phyloP scores from a whole-genome alignment of 1,140 invertebrate genomes.

The Drosophila fuyamai region DNA sequence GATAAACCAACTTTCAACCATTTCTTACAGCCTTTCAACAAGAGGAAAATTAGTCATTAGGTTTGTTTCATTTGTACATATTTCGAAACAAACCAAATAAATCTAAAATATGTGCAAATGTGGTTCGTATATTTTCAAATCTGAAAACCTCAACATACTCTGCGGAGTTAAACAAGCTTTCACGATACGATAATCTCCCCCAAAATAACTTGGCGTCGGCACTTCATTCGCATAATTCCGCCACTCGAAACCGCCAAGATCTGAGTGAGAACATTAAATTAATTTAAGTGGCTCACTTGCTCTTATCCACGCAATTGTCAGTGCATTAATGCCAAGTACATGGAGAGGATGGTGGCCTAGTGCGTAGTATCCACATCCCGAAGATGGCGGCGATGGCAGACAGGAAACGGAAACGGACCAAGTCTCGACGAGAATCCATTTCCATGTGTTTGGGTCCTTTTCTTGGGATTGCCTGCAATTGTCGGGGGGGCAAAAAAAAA shows the following conservation, averaged over 20 bases:
- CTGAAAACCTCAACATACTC: not conserved
- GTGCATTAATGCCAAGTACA: conserved; percentile 64
- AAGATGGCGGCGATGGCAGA: conserved; percentile 14
- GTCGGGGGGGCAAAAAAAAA: conserved; percentile 24
- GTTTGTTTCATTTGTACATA: no score
- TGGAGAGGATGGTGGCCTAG: not conserved
- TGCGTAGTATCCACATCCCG: not conserved
- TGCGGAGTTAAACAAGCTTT: not conserved
- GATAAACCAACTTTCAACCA: no score
- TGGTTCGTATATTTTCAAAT: not conserved
- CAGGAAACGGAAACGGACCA: conserved; percentile 46
- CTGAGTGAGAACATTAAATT: conserved; percentile 60
- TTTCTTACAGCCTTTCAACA: no score
- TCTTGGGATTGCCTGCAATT: conserved; percentile 54
- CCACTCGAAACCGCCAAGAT: conserved; percentile 30
- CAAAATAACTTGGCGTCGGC: conserved; percentile 16
- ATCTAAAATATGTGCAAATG: no score
- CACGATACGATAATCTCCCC: not conserved
- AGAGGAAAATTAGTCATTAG: no score
- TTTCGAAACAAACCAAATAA: no score
- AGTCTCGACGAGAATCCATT: conserved; percentile 29
- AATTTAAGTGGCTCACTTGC: conserved; percentile 70
- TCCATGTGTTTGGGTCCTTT: not conserved
- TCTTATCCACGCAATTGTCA: conserved; percentile 67
- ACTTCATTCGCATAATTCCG: conserved; percentile 31